Base-by-base conservation (phyloP, 53 echinoderm and acorn worm genomes). In the Temnopleurus reevesii region DNA sequence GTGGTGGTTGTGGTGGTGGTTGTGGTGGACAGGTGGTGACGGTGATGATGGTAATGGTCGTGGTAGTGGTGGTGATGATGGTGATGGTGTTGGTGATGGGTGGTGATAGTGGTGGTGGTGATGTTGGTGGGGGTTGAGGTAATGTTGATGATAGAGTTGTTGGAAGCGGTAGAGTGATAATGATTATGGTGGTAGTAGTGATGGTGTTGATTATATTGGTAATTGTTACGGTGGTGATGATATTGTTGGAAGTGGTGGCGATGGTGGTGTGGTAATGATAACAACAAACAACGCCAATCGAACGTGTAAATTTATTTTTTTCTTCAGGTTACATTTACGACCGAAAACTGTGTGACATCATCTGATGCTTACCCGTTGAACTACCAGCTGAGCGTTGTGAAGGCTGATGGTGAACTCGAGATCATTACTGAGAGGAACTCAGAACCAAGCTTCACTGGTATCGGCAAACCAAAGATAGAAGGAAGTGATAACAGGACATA, bases 281-380 rank as follows among this genome's bases (percentile, higher is more conserved):
- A n/a, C n/a, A n/a, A n/a, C n/a, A n/a, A n/a, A n/a, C n/a, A 21
- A 56, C 56, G 18, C n/a, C 3, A 19, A 56, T 15, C 19, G 19
- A 1, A 56, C 24, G 56, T 56, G 19, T n/a, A 24, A 12, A 26
- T 27, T 27, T 28, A 27, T 26, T 59, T 15, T 64, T 15, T 26
- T 26, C 8, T 64, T 34, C 77, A 95, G 95, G 90, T 95, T 18
- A 89, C 53, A 0, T 92, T 93, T 45, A 55, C 76, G 9, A 88
- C 83, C 2, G 94, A 96, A 53, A 94, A 96, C 84, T 96, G 96
- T 18, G 94, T 96, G 51, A 91, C 96, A 13, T 79, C 84, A 26
- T 92, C 86, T 2, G 92, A 92, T 29, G 90, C 94, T 4, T 93
- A 96, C 61, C 96, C 94, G 0, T 79, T 96, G 54, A 82, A 85